phyloP scores from a whole-genome alignment of 2,113 vertebrate genomes.

The Hippocampus abdominalis region DNA sequence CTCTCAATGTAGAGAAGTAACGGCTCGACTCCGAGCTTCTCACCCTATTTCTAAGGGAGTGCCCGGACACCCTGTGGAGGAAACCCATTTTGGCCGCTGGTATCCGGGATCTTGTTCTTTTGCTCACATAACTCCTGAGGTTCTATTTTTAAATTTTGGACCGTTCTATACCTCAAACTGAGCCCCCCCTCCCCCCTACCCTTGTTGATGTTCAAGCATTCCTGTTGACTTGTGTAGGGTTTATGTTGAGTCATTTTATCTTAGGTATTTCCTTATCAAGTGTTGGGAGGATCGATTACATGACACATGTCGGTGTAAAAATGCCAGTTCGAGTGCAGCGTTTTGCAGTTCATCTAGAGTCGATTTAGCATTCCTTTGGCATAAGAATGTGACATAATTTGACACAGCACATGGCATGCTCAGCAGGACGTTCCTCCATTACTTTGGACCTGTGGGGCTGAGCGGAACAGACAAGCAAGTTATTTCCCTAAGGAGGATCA shows the following conservation, averaged over 20 bases:
- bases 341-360: neutral
- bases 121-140: too few species aligned
- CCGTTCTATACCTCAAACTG: neutral
- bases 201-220: neutral
- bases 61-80: too few species aligned
- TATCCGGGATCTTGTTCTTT: too few species aligned
- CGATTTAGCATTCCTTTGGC: slow-evolving; percentile 11
- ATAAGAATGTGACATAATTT: slow-evolving; percentile 29
- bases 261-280: neutral
- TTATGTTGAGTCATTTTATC: neutral
- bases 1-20: too few species aligned
- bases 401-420: slow-evolving; percentile 47
- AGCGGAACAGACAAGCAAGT: slow-evolving; percentile 45
- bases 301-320: neutral
- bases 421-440: slow-evolving; percentile 47
- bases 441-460: slow-evolving; percentile 50
- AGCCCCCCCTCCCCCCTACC: neutral
- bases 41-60: too few species aligned
- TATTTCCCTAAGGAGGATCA: slow-evolving; percentile 62
- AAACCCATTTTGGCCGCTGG: too few species aligned
- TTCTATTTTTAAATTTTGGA: too few species aligned
- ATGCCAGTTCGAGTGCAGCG: neutral
- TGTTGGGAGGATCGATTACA: neutral
- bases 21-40: too few species aligned
- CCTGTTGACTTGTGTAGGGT: neutral